Conservation (phyloP, 92 coral and sea anemone species). For the Metridium senile region DNA sequence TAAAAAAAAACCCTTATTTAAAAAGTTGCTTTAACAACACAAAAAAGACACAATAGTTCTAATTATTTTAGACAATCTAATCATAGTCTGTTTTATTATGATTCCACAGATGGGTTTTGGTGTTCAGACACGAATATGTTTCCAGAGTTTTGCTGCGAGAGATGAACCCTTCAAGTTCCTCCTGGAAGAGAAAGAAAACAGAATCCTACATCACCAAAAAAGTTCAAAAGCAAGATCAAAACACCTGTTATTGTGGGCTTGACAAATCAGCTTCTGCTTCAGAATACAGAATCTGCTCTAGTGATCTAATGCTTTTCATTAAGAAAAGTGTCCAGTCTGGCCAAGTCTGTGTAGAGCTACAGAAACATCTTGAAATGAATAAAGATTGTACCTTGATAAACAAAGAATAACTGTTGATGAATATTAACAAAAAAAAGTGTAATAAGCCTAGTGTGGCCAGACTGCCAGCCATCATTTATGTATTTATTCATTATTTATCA, state of each 20-base stretch:
- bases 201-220: background rate
- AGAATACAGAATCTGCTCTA: background rate
- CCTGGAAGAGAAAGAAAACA: background rate
- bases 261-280: background rate
- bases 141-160: background rate
- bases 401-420: slow-evolving; percentile 38
- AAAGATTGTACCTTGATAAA: slow-evolving; percentile 18
- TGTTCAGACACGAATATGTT: background rate
- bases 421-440: slow-evolving; percentile 22
- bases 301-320: background rate
- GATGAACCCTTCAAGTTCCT: background rate
- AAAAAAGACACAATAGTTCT: too few species aligned
- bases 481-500: too few species aligned
- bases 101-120: background rate
- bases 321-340: background rate
- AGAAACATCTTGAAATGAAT: background rate
- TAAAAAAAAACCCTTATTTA: too few species aligned
- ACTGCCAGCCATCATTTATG: too few species aligned
- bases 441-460: slow-evolving; percentile 16
- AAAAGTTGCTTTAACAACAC: too few species aligned
- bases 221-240: background rate
- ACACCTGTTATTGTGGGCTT: background rate
- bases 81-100: too few species aligned
- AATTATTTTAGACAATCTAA: too few species aligned
- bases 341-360: background rate